phyloP scores from a whole-genome alignment of 2,113 vertebrate genomes.

The Macheiramphus alcinus region DNA sequence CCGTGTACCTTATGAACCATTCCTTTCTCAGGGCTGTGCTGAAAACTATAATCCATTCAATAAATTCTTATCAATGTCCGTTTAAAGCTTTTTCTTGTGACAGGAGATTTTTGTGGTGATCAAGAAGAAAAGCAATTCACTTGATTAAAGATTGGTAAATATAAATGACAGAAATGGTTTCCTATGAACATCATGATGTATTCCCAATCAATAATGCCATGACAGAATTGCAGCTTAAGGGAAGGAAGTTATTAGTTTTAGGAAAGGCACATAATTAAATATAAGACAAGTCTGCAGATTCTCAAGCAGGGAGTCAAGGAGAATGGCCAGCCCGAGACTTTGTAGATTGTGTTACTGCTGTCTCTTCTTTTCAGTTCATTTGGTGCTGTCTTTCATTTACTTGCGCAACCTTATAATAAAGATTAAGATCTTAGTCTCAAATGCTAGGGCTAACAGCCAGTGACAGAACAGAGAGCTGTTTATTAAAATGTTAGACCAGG shows the following conservation, averaged over 20 bases:
- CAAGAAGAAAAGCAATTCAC: not conserved
- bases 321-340: not conserved
- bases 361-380: not conserved
- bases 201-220: not conserved
- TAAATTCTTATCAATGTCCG: not conserved
- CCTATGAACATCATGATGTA: not conserved
- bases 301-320: not conserved
- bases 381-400: not conserved
- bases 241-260: not conserved
- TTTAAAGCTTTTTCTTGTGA: not conserved
- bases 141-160: slow-evolving; percentile 10
- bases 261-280: not conserved
- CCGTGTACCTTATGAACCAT: not conserved
- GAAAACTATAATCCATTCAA: not conserved
- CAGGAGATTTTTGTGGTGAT: not conserved
- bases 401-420: not conserved
- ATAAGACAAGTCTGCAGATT: not conserved
- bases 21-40: not conserved
- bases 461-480: not conserved
- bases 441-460: not conserved
- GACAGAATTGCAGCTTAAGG: not conserved
- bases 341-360: not conserved
- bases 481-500: not conserved
- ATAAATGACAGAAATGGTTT: slow-evolving; percentile 1
- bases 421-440: not conserved